Evolutionary conservation across 2,113 vertebrate species (phyloP).

Genomic region (Candoia aspera): DNA sequence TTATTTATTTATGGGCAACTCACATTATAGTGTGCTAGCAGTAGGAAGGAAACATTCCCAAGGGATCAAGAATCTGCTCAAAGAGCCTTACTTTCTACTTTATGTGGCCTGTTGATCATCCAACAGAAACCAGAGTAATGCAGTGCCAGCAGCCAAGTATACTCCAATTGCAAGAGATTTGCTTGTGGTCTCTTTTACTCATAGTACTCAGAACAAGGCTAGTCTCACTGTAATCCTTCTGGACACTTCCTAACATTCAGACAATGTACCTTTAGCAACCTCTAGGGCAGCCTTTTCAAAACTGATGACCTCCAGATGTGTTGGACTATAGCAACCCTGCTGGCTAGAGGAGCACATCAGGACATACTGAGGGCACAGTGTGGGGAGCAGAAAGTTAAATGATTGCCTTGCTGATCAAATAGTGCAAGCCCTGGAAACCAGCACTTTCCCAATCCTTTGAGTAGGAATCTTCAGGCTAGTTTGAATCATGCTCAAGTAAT

Average conservation of each 20-base stretch:
- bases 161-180: not conserved
- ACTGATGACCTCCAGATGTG: not conserved
- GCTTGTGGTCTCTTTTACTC: not conserved
- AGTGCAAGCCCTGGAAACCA: not conserved
- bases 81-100: not conserved
- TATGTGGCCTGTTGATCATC: not conserved
- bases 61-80: not conserved
- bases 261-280: not conserved
- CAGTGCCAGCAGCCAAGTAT: not conserved
- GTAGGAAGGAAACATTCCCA: not conserved
- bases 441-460: not conserved
- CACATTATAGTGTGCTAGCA: not conserved
- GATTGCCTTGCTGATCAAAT: not conserved
- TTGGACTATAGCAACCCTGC: not conserved
- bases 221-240: not conserved
- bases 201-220: not conserved
- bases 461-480: not conserved
- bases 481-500: not conserved
- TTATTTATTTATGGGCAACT: not conserved
- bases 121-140: not conserved
- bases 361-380: not conserved
- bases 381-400: not conserved
- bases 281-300: not conserved
- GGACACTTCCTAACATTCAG: not conserved
- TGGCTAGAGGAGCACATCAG: not conserved